Evolutionary conservation across 2,888 invertebrate species (phyloP).

Genomic region (Lutraria lutraria): DNA sequence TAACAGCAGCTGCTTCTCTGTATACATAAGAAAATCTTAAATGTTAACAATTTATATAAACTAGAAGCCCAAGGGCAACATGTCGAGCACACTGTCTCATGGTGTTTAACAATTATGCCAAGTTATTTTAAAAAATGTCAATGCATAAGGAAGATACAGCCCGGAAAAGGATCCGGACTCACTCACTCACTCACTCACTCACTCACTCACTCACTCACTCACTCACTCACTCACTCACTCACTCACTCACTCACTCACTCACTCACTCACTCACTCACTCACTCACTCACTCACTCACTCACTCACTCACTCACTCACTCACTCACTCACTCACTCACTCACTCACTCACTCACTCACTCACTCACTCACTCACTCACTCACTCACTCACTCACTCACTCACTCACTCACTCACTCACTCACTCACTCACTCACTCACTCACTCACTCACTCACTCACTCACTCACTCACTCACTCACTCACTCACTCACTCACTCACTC

Average conservation of each 20-base stretch:
- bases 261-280: slow-evolving; percentile 1
- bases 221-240: too few relatives aligned
- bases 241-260: too few relatives aligned
- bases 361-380: slow-evolving; percentile 32
- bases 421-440: slow-evolving; percentile 15
- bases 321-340: slow-evolving; percentile 31
- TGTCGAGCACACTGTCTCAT: too few relatives aligned
- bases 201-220: too few relatives aligned
- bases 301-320: slow-evolving; percentile 26
- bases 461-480: slow-evolving; percentile 27
- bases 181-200: too few relatives aligned
- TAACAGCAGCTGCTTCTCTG: neutral
- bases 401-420: neutral
- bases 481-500: slow-evolving; percentile 35
- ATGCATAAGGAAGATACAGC: too few relatives aligned
- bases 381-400: slow-evolving; percentile 15
- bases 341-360: slow-evolving; percentile 23
- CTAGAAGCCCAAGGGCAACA: too few relatives aligned
- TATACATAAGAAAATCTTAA: neutral
- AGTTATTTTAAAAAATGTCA: too few relatives aligned
- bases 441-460: slow-evolving; percentile 25
- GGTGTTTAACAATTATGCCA: too few relatives aligned
- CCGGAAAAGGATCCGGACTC: too few relatives aligned
- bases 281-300: neutral
- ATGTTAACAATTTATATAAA: too few relatives aligned